Percentiles rank a stretch among this genome's conserved stretches.
phyloP scores from a whole-genome alignment of 1,140 invertebrate species.

The Ceratitis capitata region DNA sequence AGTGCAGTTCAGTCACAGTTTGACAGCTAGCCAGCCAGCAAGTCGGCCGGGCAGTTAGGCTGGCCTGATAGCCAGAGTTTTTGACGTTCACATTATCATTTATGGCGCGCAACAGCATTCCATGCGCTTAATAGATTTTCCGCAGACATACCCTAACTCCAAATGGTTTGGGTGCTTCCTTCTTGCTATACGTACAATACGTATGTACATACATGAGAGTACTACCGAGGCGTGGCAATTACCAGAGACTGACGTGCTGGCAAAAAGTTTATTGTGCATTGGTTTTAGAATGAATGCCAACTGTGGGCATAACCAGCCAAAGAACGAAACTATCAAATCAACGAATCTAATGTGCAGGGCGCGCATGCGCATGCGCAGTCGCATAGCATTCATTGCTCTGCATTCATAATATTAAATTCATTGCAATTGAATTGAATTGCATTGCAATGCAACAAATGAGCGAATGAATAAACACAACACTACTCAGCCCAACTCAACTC shows the following conservation, averaged over 20 bases:
- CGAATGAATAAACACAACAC: no score
- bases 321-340: neutral
- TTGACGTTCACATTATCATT: constrained; percentile 10
- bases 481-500: constrained; percentile 6
- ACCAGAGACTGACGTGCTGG: constrained; percentile 9
- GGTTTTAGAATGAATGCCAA: neutral
- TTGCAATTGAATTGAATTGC: constrained; percentile 29
- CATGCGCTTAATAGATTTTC: constrained; percentile 33
- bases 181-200: no score
- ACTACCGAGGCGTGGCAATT: constrained; percentile 18
- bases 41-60: neutral
- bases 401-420: constrained; percentile 30
- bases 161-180: neutral
- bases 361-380: constrained; percentile 11
- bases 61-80: neutral
- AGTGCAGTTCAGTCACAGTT: no score
- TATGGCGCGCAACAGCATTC: constrained; percentile 26
- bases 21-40: neutral
- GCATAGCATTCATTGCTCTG: constrained; percentile 18
- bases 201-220: no score
- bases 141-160: neutral
- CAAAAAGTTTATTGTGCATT: neutral
- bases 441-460: neutral
- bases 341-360: neutral
- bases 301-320: neutral